These are phyloP conservation scores for Nebria ingens DNA, from an alignment of 1,140 invertebrate species.

Conservation along the genomic window DNA sequence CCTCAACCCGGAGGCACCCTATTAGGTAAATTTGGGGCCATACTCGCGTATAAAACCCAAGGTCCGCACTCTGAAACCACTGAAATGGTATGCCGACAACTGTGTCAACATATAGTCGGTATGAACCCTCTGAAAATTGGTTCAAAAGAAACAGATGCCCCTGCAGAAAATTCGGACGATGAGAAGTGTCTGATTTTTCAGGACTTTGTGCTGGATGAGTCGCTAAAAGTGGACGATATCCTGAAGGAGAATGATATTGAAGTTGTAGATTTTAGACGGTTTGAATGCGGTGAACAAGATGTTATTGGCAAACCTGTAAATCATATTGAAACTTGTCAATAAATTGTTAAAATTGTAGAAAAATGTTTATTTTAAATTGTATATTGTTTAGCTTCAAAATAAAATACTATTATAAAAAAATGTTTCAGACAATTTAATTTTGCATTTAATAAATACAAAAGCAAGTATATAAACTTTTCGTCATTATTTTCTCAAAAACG, in stretches of 20 bases:
- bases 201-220: slow-evolving; percentile 75
- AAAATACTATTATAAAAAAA: too few relatives aligned
- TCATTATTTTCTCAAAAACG: too few relatives aligned
- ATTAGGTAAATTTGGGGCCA: slow-evolving; percentile 72
- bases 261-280: slow-evolving; percentile 74
- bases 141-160: slow-evolving; percentile 48
- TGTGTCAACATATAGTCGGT: slow-evolving; percentile 90
- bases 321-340: slow-evolving; percentile 50
- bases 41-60: slow-evolving; percentile 53
- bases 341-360: slow-evolving; percentile 24
- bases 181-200: slow-evolving; percentile 70
- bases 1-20: slow-evolving; percentile 37
- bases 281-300: slow-evolving; percentile 63
- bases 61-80: slow-evolving; percentile 34
- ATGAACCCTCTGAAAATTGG: slow-evolving; percentile 78
- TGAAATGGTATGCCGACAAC: slow-evolving; percentile 49
- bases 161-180: slow-evolving; percentile 51
- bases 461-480: too few relatives aligned
- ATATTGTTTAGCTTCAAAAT: slow-evolving; percentile 6
- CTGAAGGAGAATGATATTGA: slow-evolving; percentile 53
- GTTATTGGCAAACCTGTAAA: slow-evolving; percentile 41
- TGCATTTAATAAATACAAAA: too few relatives aligned
- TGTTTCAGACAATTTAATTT: too few relatives aligned
- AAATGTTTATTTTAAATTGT: slow-evolving; percentile 13
- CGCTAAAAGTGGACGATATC: slow-evolving; percentile 60